A percentile compares a stretch with the other conserved stretches of the same genome.
Conservation (phyloP, 1,140 invertebrate species). For the Drosophila littoralis region DNA sequence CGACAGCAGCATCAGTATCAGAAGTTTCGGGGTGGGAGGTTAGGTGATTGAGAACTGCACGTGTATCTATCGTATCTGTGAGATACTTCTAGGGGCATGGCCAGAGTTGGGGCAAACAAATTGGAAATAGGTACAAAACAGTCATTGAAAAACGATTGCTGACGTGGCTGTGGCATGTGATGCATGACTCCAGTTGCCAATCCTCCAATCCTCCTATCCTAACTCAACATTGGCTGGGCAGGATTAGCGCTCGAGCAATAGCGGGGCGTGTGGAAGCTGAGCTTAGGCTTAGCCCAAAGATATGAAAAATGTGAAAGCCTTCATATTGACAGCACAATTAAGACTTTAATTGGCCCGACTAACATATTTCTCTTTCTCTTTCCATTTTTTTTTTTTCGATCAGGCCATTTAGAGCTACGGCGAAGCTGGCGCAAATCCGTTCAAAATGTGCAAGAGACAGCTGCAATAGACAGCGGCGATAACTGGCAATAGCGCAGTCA, state of each 20-base stretch:
- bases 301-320: slow-evolving; percentile 62
- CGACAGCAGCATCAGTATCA: slow-evolving; percentile 18
- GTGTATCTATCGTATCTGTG: slow-evolving; percentile 24
- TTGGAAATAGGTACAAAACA: slow-evolving; percentile 76
- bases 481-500: slow-evolving; percentile 48
- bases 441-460: slow-evolving; percentile 50
- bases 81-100: slow-evolving; percentile 19
- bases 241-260: slow-evolving; percentile 51
- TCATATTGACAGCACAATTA: slow-evolving; percentile 70
- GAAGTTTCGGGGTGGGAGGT: background rate
- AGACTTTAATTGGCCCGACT: slow-evolving; percentile 69
- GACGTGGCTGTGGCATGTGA: slow-evolving; percentile 60
- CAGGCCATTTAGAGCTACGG: slow-evolving; percentile 23
- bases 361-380: slow-evolving; percentile 40
- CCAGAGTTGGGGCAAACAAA: slow-evolving; percentile 46
- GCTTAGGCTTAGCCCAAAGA: slow-evolving; percentile 24
- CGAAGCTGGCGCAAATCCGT: slow-evolving; percentile 42
- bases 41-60: slow-evolving; percentile 8
- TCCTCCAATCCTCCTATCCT: no score
- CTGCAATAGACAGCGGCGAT: slow-evolving; percentile 39
- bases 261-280: background rate
- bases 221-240: background rate
- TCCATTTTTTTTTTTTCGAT: slow-evolving; percentile 14
- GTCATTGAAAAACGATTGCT: slow-evolving; percentile 81
- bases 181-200: slow-evolving; percentile 34